A percentile compares a stretch with the other conserved stretches of the same genome.
Conservation (phyloP, 1,140 invertebrate species). For the Whitmania pigra region DNA sequence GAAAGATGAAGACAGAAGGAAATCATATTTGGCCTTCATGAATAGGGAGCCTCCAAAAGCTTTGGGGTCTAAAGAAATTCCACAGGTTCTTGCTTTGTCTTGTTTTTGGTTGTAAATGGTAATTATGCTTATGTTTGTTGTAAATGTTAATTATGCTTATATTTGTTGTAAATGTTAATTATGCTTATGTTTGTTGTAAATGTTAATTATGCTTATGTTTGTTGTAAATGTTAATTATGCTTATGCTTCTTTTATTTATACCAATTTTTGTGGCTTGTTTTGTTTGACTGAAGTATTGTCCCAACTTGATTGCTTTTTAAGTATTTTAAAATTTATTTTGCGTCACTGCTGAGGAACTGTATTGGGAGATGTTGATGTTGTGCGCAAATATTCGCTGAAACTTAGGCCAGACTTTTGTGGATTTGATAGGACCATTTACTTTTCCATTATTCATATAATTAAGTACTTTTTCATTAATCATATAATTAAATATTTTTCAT, state of each 20-base stretch:
- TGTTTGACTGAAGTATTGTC: too few species aligned
- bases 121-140: too few species aligned
- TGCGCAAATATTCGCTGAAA: background rate
- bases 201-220: slow-evolving; percentile 10
- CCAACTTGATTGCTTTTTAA: too few species aligned
- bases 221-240: slow-evolving; percentile 12
- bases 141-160: slow-evolving; percentile 11
- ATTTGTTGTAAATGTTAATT: background rate
- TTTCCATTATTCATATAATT: too few species aligned
- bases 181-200: background rate
- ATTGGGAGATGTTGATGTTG: background rate
- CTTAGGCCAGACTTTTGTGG: too few species aligned
- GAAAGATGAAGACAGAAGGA: slow-evolving; percentile 45
- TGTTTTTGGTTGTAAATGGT: background rate
- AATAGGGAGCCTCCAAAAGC: slow-evolving; percentile 61
- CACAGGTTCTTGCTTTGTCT: slow-evolving; percentile 50
- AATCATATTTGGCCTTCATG: slow-evolving; percentile 53
- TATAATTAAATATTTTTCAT: too few species aligned
- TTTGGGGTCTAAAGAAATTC: slow-evolving; percentile 67
- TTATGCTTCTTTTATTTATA: background rate
- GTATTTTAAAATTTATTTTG: background rate
- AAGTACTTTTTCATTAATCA: too few species aligned
- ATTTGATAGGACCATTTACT: too few species aligned
- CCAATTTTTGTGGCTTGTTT: too few species aligned
- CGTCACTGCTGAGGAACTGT: background rate